Base-by-base conservation (phyloP, 2,797 vertebrate genomes). In the Tachyglossus aculeatus region DNA sequence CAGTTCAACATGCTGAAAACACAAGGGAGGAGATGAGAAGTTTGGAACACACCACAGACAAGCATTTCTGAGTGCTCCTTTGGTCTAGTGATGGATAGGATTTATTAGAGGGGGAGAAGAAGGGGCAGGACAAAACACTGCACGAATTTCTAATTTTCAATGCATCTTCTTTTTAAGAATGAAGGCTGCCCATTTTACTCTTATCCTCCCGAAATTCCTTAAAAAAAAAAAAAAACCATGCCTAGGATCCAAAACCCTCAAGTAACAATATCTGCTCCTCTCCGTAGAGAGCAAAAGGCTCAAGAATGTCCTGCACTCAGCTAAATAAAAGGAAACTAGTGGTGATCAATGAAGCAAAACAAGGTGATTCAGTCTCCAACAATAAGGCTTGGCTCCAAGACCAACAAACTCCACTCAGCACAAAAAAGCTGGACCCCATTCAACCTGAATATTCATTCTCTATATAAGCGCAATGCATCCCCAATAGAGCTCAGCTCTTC, bases 1-100 rank as follows among this genome's bases (percentile, higher is more conserved):
- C 44, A 85, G 12, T n/a, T 77, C 50, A 32, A 47, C 63, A 81
- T 36, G 52, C 37, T 78, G 68, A 80, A 85, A 85, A 79, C 65
- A 31, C 58, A 71, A 27, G 6, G n/a, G 22, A 83, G 37, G 82
- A 70, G 66, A 59, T 47, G 64, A 56, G 45, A 21, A 77, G 72
- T 57, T 72, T 13, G 31, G 52, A 71, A 38, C 71, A 39, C 22
- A 53, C 45, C n/a, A 63, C 19, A 74, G 61, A 56, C 65, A 29
- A 74, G 7, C 54, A 55, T 24, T 51, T 48, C 37, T 70, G 47
- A 73, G 43, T 24, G 25, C 45, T 43, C 34, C 63, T 56, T 16
- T n/a, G 21, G 2, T 74, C 32, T 59, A 53, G 52, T 4, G 38
- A 6, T 64, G 59, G 43, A 71, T 41, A 80, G 71, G 67, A 83